phyloP scores from a whole-genome alignment of 2,888 invertebrate genomes.

The Anticlea derivata region DNA sequence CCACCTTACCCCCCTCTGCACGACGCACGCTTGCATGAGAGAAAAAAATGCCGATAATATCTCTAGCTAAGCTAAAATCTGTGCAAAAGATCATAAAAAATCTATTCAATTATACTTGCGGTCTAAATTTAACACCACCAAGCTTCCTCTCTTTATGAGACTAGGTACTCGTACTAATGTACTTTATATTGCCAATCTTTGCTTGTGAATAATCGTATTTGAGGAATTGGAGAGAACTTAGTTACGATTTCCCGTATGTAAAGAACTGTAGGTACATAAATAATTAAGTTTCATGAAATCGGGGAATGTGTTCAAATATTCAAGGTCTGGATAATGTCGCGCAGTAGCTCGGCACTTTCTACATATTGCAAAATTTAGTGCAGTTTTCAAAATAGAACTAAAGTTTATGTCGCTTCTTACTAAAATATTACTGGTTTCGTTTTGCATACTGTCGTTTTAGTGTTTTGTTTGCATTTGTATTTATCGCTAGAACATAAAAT shows the following conservation, averaged over 20 bases:
- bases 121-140: neutral
- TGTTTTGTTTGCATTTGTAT: too few species aligned
- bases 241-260: neutral
- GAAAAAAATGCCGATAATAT: slow-evolving; percentile 36
- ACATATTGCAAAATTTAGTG: neutral
- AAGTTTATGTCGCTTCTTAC: too few species aligned
- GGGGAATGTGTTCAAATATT: slow-evolving; percentile 6
- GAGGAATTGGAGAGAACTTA: neutral
- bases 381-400: neutral
- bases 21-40: slow-evolving; percentile 33
- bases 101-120: neutral
- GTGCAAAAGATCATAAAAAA: slow-evolving; percentile 2
- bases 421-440: too few species aligned
- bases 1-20: slow-evolving; percentile 21
- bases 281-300: neutral
- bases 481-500: too few species aligned
- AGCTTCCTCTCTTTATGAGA: neutral
- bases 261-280: too few species aligned
- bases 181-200: too few species aligned
- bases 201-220: neutral
- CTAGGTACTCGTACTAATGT: neutral
- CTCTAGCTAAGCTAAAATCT: slow-evolving; percentile 22
- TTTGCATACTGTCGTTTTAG: too few species aligned
- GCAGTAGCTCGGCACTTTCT: neutral
- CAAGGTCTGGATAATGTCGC: slow-evolving; percentile 4